Percentiles rank a stretch among this genome's conserved stretches.
phyloP scores from a whole-genome alignment of 2,113 vertebrate species.

The Polyodon spathula region DNA sequence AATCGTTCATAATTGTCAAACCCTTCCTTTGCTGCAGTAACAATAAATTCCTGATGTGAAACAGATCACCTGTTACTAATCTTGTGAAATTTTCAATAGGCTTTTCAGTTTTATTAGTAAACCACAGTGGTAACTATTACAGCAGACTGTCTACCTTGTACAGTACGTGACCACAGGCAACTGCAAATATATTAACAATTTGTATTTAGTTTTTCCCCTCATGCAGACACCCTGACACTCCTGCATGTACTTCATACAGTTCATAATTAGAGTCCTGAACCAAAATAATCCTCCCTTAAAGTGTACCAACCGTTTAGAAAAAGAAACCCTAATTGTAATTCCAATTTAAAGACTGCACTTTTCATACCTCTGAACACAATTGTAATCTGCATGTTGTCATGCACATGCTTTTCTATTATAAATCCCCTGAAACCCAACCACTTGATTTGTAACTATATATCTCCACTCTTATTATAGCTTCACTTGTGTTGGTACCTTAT shows the following conservation, averaged over 20 bases:
- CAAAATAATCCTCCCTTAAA: conserved; percentile 22
- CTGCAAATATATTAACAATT: conserved; percentile 6
- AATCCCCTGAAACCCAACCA: conserved; percentile 34
- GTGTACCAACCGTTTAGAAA: conserved; percentile 26
- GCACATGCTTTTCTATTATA: conserved; percentile 28
- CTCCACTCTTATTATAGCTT: conserved; percentile 19
- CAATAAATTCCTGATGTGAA: conserved; percentile 14
- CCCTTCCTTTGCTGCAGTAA: conserved; percentile 13
- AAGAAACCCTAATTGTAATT: conserved; percentile 43
- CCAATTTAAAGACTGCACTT: conserved; percentile 57
- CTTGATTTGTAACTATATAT: conserved; percentile 31
- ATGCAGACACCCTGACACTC: background rate
- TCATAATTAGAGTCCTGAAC: conserved; percentile 16
- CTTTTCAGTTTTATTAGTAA: background rate
- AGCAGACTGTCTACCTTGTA: conserved; percentile 23
- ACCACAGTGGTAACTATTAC: conserved; percentile 16
- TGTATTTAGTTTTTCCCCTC: conserved; percentile 7
- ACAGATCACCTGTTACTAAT: conserved; percentile 4
- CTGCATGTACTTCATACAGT: conserved; percentile 13
- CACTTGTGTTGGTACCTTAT: conserved; percentile 29
- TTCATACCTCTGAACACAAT: conserved; percentile 24
- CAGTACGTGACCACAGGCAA: conserved; percentile 38
- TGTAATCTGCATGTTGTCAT: conserved; percentile 37
- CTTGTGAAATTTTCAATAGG: conserved; percentile 4
- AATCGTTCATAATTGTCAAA: conserved; percentile 12